Base-by-base conservation (phyloP, 2,113 vertebrate species). In the Pelmatolapia mariae region DNA sequence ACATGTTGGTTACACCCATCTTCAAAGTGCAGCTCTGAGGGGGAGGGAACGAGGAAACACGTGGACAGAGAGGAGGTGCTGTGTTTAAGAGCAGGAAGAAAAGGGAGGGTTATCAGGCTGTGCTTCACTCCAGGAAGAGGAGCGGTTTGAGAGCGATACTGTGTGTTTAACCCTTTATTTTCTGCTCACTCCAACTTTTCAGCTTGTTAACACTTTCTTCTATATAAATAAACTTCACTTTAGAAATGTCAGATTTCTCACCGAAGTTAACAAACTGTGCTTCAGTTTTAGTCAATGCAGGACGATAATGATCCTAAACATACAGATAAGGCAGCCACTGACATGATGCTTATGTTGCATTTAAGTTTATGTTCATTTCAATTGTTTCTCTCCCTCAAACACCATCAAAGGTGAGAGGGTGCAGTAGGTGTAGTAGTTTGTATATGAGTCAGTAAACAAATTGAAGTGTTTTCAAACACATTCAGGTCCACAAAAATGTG, bases 201-300 rank as follows among this genome's bases (percentile, higher is more conserved):
- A 52, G 5, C 50, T 52, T n/a, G 8, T 52, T n/a, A n/a, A 52
- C 50, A 0, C 50, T 52, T 52, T 52, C 50, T 52, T n/a, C 50
- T 52, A n/a, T n/a, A 52, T 10, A 52, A 52, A 52, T 19, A 52
- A 52, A 52, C 50, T 52, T 52, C 50, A 10, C 0, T 10, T 52
- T 52, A n/a, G 50, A 52, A 52, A 52, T 52, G 0, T n/a, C 50
- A 52, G 5, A 52, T 5, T 52, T 52, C 19, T 52, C 9, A 52
- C 50, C 0, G 0, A 52, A 52, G 50, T 52, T 0, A 52, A 10
- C 50, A 52, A 52, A 52, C 50, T 0, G 19, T 52, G 0, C 50
- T 52, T 52, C 19, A 52, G 50, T 52, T 52, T 52, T 0, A 52
- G 50, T 52, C 50, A 52, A 10, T 52, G 50, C 50, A n/a, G 50